phyloP scores from a whole-genome alignment of 2,113 vertebrate genomes.

The Erythrolamprus reginae region DNA sequence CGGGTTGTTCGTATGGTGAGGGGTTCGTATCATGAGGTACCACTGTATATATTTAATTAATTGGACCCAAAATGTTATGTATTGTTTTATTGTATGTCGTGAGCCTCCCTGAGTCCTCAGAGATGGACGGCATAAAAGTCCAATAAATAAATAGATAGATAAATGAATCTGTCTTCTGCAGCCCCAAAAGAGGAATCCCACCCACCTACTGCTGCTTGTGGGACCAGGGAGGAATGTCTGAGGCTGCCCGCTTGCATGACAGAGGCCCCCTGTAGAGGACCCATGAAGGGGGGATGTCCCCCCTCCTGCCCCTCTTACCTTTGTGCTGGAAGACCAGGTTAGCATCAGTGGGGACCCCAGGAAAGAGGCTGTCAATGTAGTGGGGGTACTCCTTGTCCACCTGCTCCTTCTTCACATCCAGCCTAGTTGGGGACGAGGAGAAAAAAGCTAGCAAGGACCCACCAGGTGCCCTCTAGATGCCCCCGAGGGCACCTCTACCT shows the following conservation, averaged over 20 bases:
- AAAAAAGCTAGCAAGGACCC: background rate
- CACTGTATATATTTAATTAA: too few relatives aligned
- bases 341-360: constrained; percentile 79
- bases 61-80: too few relatives aligned
- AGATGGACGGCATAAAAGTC: too few relatives aligned
- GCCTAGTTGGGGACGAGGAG: constrained; percentile 62
- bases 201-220: background rate
- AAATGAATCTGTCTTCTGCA: background rate
- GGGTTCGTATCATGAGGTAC: too few relatives aligned
- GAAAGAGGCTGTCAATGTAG: constrained; percentile 68
- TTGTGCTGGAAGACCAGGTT: constrained; percentile 84
- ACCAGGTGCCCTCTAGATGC: background rate
- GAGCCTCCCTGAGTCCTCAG: too few relatives aligned
- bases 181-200: background rate
- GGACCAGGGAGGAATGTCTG: background rate
- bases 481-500: background rate
- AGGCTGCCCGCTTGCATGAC: background rate
- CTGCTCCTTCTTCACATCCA: constrained; percentile 81
- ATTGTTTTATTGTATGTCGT: too few relatives aligned
- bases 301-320: constrained; percentile 65
- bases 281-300: background rate
- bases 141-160: too few relatives aligned
- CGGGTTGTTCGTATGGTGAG: too few relatives aligned
- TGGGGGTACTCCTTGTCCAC: constrained; percentile 77
- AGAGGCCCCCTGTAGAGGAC: background rate